Evolutionary conservation across 1,140 invertebrate genomes (phyloP).

Genomic region (Glossosoma conforme): DNA sequence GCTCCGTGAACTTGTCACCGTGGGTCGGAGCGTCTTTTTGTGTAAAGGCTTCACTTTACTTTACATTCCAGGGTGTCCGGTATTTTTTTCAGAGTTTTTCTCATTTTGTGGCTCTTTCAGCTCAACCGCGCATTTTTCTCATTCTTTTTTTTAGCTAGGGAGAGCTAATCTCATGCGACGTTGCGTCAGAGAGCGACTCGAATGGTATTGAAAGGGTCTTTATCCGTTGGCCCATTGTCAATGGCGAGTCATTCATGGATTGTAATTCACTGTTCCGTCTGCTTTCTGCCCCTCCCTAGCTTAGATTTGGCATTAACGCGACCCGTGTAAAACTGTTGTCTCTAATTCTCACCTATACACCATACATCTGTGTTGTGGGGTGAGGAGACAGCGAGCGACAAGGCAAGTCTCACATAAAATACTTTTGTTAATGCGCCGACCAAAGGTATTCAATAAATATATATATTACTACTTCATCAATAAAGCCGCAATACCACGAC

Average conservation of each 20-base stretch:
- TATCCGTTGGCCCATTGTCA: not conserved
- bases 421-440: conserved; percentile 46
- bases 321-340: conserved; percentile 53
- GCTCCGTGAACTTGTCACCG: not conserved
- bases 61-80: conserved; percentile 13
- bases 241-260: conserved; percentile 10
- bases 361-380: conserved; percentile 44
- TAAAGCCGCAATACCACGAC: too few relatives aligned
- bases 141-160: conserved; percentile 15
- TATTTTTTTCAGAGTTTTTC: conserved; percentile 13
- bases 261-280: conserved; percentile 46
- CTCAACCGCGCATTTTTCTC: conserved; percentile 6
- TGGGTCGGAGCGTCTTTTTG: not conserved
- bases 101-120: conserved; percentile 12
- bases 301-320: conserved; percentile 53
- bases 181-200: not conserved
- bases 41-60: conserved; percentile 12
- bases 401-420: conserved; percentile 51
- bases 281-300: conserved; percentile 55
- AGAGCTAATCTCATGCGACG: not conserved
- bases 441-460: too few relatives aligned
- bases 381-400: conserved; percentile 50
- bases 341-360: conserved; percentile 52
- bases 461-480: too few relatives aligned
- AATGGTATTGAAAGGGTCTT: not conserved